Evolutionary conservation across 2,797 vertebrate genomes (phyloP).

Genomic region (Gallinago nigripennis): DNA sequence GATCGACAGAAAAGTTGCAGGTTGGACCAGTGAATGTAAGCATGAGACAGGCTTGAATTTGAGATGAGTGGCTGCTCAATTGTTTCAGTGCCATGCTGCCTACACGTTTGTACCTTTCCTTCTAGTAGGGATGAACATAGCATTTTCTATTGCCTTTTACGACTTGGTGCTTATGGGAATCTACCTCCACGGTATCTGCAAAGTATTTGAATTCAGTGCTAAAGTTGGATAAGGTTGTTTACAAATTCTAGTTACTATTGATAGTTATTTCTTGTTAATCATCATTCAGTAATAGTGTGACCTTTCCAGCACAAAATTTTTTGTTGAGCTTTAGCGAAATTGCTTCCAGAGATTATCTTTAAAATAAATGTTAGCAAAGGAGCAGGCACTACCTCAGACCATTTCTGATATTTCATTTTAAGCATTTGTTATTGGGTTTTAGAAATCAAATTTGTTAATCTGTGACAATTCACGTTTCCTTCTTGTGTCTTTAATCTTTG

Average conservation of each 20-base stretch:
- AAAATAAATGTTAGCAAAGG: constrained; percentile 3
- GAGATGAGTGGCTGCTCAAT: neutral
- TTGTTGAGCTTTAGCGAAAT: neutral
- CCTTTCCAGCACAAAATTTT: neutral
- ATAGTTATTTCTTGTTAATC: neutral
- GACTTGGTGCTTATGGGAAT: neutral
- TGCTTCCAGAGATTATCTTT: neutral
- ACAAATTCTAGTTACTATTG: neutral
- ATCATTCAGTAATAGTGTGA: neutral
- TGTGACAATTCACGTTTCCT: neutral
- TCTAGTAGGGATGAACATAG: neutral
- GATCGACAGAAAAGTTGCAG: neutral
- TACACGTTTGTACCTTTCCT: neutral
- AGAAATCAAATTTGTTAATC: constrained; percentile 16
- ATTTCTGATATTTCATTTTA: neutral
- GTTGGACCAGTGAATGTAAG: neutral
- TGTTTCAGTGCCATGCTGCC: neutral
- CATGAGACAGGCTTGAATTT: neutral
- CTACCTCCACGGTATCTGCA: neutral
- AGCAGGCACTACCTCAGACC: neutral
- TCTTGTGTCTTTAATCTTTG: neutral
- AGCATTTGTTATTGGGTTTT: neutral
- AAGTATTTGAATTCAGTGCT: neutral
- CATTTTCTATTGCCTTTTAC: neutral
- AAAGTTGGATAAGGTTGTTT: neutral